Evolutionary conservation across 1,140 invertebrate species (phyloP), one percentile per base, ranked within the genome.

Genomic region (Rhyacophila brunnea): DNA sequence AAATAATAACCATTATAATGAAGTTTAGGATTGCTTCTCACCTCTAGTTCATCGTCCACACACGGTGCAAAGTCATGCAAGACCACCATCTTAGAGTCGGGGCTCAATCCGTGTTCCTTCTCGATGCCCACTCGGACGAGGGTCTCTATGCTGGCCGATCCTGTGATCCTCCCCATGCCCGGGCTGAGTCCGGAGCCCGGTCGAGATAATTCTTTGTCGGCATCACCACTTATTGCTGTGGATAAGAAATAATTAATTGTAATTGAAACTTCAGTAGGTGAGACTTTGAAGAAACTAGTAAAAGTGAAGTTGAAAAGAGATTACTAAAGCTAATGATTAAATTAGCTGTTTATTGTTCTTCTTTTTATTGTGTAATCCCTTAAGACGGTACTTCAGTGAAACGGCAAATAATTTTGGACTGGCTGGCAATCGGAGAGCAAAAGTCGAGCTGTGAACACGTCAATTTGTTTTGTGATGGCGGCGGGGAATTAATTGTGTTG

Each of bases 51-150:
- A 77, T 96, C 93, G 74, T 96, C 93, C 3, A 96, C 93, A 72
- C 93, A 95, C 0, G 94, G 93, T 4, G 90, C 91, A 73, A 97
- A 97, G 70, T 96, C 94, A 72, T 96, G 92, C 10, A 96, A 78
- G 10, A 96, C 93, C 42, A 96, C 90, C 93, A 96, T 95, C 80
- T 95, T 95, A 42, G 91, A 93, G 70, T 95, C 92, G 1, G 93
- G 91, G 54, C 91, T 92, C 1, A 95, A 75, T 4, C 91, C 90
- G 79, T 93, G 91, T 77, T 95, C 93, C 68, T 96, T 96, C 77
- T 96, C 93, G 49, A 97, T 91, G 10, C 94, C 94, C 23, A 97
- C 93, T 66, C 93, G 78, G 0, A 96, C 93, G 17, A 97, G 76
- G 1, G 94, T 98, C 71, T 98, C 95, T 50, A 97, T 95, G 68